These are phyloP conservation scores for Rhynchophorus ferrugineus DNA, from an alignment of 1,140 invertebrate species.

Conservation along the genomic window DNA sequence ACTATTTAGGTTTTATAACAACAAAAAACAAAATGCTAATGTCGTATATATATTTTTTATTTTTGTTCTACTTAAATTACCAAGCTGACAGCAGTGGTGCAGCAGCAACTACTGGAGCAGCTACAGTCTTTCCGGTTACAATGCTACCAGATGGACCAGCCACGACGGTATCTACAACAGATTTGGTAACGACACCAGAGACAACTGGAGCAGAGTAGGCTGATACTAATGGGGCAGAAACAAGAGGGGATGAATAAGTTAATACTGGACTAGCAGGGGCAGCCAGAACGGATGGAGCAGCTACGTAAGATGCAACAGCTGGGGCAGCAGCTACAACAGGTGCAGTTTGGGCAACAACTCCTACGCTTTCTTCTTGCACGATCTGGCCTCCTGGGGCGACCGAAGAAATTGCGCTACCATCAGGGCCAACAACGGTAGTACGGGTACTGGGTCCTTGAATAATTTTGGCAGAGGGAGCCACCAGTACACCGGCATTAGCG, in stretches of 20 bases:
- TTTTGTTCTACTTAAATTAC: too few species aligned
- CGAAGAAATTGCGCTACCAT: constrained; percentile 26
- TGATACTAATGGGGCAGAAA: too few species aligned
- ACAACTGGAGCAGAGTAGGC: not conserved
- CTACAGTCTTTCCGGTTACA: not conserved
- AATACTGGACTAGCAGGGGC: constrained; percentile 9
- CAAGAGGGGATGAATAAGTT: constrained; percentile 10
- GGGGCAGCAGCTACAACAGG: constrained; percentile 6
- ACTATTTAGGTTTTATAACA: too few species aligned
- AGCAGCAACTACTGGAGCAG: not conserved
- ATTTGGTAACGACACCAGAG: not conserved
- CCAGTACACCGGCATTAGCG: constrained; percentile 19
- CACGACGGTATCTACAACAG: too few species aligned
- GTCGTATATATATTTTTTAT: too few species aligned
- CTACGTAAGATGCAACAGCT: not conserved
- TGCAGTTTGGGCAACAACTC: constrained; percentile 10
- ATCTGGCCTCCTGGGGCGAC: constrained; percentile 25
- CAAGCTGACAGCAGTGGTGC: too few species aligned
- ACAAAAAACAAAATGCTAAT: too few species aligned
- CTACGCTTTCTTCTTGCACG: constrained; percentile 16
- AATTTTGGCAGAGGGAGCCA: constrained; percentile 17
- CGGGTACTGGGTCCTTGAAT: constrained; percentile 27
- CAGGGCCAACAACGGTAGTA: constrained; percentile 24
- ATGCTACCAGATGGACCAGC: too few species aligned
- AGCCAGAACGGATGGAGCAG: not conserved